Base-by-base conservation (phyloP, 1,140 invertebrate species). In the Drosophila lacteicornis region DNA sequence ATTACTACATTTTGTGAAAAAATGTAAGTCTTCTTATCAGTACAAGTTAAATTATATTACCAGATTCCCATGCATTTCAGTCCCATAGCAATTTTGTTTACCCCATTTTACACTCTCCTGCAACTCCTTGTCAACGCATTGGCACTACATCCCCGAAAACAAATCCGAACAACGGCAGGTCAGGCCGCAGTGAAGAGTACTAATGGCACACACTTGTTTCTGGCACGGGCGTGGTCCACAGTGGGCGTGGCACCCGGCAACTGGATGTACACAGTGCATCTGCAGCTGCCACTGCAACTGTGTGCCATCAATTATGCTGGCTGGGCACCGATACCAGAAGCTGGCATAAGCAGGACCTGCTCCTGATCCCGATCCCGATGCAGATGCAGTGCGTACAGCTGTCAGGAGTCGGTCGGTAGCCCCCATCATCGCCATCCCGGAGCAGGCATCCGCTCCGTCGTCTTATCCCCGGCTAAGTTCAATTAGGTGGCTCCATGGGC, bases 141-240 rank as follows among this genome's bases (percentile, higher is more conserved):
- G 59, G 47, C 30, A 25, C 25, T 40, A 40, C 61, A 40, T 56
- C 4, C 19, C 2, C 27, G 4, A 33, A 61, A 61, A 65, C 25
- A 60, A 60, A 65, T 65, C 27, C 27, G 13, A 17, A 42, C 17
- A 22, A 12, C 13, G 17, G 19, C 15, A 46, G 51, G 49, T 63
- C 57, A 43, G 30, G 27, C 11, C 59, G 12, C 43, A 53, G 36
- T 75, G 70, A 75, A 66, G 38, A 66, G 51, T 66, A 66, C 60
- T 53, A 76, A 76, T 75, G 59, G 40, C 60, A 65, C 27, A 49
- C 51, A 58, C 51, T 76, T 75, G 74, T 65, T 63, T 75, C 53
- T 66, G 69, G 47, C 53, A 56, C 22, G 38, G 67, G 27, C 61
- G 60, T 46, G 17, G 42, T 45, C 13, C 22, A 36, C 12, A 13